Conservation (phyloP, 2,888 invertebrate species). For the Lithophane ornitopus region DNA sequence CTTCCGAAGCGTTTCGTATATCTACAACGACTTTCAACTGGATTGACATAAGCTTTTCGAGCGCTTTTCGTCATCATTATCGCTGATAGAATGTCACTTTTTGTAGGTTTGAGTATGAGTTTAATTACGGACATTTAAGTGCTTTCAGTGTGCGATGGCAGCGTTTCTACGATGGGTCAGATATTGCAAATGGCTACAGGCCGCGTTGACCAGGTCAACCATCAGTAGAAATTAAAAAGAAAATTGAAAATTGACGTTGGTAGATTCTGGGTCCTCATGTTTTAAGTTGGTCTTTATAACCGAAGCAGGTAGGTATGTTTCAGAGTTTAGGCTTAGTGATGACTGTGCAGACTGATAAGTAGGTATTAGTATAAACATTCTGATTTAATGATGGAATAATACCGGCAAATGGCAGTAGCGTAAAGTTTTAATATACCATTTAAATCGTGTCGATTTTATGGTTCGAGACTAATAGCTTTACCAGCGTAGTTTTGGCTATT, state of each 20-base stretch:
- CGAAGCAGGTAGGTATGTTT: neutral
- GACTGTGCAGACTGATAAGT: slow-evolving; percentile 37
- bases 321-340: neutral
- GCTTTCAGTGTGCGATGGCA: neutral
- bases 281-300: too few relatives aligned
- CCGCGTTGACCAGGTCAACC: neutral
- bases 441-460: slow-evolving; percentile 49
- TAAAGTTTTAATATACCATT: slow-evolving; percentile 48
- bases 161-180: neutral
- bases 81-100: too few relatives aligned
- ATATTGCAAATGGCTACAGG: neutral
- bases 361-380: slow-evolving; percentile 35
- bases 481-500: slow-evolving; percentile 4
- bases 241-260: too few relatives aligned
- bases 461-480: slow-evolving; percentile 39
- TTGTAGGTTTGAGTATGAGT: too few relatives aligned
- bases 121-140: neutral
- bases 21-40: too few relatives aligned
- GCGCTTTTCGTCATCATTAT: too few relatives aligned
- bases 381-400: slow-evolving; percentile 46
- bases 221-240: neutral
- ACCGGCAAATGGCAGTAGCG: slow-evolving; percentile 17
- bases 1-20: too few relatives aligned
- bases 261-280: neutral
- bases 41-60: too few relatives aligned